Conservation (phyloP, 2,888 invertebrate species). For the Melipona bicolor region DNA sequence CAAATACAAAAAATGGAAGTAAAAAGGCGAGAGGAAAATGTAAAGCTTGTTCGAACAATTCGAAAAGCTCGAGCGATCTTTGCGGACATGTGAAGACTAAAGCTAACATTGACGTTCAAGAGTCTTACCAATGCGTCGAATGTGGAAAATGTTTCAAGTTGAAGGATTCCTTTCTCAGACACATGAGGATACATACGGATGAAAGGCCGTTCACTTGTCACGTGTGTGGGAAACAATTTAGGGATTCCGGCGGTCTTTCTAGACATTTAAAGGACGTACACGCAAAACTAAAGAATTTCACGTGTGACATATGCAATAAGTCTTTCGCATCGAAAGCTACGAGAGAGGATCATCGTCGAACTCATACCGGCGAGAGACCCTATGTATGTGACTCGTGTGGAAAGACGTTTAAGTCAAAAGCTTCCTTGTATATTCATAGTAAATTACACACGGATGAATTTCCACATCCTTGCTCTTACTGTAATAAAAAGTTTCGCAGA, state of each 20-base stretch:
- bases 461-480: slow-evolving; percentile 84
- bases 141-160: slow-evolving; percentile 85
- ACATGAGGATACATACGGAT: slow-evolving; percentile 83
- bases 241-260: slow-evolving; percentile 81
- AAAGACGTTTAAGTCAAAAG: slow-evolving; percentile 84
- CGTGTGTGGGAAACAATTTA: slow-evolving; percentile 83
- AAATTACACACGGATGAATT: slow-evolving; percentile 84
- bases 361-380: slow-evolving; percentile 81
- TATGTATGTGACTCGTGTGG: slow-evolving; percentile 84
- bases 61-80: slow-evolving; percentile 19
- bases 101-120: slow-evolving; percentile 17
- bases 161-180: slow-evolving; percentile 85
- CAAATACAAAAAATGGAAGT: slow-evolving; percentile 18
- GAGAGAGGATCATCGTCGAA: slow-evolving; percentile 82
- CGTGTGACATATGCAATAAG: slow-evolving; percentile 79
- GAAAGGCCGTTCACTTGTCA: slow-evolving; percentile 83
- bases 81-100: slow-evolving; percentile 44
- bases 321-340: slow-evolving; percentile 82
- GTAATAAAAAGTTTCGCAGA: slow-evolving; percentile 86
- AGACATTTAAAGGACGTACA: slow-evolving; percentile 82
- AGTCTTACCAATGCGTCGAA: slow-evolving; percentile 81
- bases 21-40: slow-evolving; percentile 48
- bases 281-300: slow-evolving; percentile 79
- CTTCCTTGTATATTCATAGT: slow-evolving; percentile 84
- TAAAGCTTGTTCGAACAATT: slow-evolving; percentile 38